Conservation (phyloP, 2,888 invertebrate species). For the Branchipolynoe longqiensis region DNA sequence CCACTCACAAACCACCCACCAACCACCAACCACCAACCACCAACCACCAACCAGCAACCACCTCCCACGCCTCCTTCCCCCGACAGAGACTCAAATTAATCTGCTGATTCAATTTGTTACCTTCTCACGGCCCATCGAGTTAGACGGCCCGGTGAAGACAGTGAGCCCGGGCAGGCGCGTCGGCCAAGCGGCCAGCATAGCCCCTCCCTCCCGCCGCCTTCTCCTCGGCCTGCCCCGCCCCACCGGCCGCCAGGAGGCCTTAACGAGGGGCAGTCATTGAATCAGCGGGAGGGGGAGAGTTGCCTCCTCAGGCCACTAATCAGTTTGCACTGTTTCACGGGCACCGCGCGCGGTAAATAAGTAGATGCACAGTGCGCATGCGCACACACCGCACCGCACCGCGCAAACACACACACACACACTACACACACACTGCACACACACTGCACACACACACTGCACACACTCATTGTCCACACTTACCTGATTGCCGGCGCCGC, state of each 20-base stretch:
- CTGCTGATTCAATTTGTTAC: background rate
- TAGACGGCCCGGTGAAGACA: background rate
- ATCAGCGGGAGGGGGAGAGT: background rate
- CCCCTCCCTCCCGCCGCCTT: background rate
- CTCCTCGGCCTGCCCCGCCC: background rate
- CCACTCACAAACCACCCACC: too few relatives aligned
- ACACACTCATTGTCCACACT: too few relatives aligned
- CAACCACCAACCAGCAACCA: too few relatives aligned
- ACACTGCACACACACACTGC: too few relatives aligned
- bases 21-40: too few relatives aligned
- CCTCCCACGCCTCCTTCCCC: too few relatives aligned
- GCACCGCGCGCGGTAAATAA: background rate
- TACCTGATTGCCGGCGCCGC: conserved; percentile 41
- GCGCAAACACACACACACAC: too few relatives aligned
- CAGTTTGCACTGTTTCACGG: conserved; percentile 10
- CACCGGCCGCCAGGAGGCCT: too few relatives aligned
- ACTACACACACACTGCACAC: too few relatives aligned
- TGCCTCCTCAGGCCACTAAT: background rate
- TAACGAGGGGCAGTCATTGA: background rate
- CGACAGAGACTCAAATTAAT: background rate
- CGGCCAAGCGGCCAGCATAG: background rate
- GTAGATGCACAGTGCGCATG: background rate
- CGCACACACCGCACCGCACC: background rate
- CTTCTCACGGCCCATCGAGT: background rate
- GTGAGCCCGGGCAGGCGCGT: background rate